A percentile compares a stretch with the other conserved stretches of the same genome.
Evolutionary conservation across 2,888 invertebrate species (phyloP).

Genomic region (Callyntrura sp.): DNA sequence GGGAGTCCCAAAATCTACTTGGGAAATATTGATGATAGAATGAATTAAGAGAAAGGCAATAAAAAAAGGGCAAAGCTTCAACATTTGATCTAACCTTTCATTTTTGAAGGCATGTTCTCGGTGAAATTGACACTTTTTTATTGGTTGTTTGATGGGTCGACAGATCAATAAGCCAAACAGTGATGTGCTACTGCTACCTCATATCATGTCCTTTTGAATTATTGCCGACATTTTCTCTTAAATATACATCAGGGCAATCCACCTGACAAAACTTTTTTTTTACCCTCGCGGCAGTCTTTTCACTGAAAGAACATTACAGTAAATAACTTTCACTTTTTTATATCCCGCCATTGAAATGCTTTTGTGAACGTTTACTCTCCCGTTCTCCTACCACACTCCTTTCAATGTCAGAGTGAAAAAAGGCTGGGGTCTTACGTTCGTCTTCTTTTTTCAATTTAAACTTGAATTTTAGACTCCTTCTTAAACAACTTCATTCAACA

Average conservation of each 20-base stretch:
- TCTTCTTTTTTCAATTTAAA: conserved; percentile 32
- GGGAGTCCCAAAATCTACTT: too few relatives aligned
- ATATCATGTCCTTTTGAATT: conserved; percentile 27
- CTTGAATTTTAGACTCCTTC: background rate
- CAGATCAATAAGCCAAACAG: conserved; percentile 25
- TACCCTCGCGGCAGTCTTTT: conserved; percentile 38
- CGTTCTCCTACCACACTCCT: too few relatives aligned
- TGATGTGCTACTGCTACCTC: background rate
- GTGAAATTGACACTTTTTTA: conserved; percentile 31
- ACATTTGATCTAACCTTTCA: background rate
- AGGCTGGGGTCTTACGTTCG: too few relatives aligned
- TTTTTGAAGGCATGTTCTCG: background rate
- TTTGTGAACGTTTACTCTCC: background rate
- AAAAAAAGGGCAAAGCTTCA: background rate
- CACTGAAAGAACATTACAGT: conserved; percentile 2
- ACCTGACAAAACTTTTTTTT: conserved; percentile 31
- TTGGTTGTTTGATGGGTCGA: background rate
- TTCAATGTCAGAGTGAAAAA: background rate
- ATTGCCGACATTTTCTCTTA: conserved; percentile 12
- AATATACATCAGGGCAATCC: conserved; percentile 22
- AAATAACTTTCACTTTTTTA: conserved; percentile 24
- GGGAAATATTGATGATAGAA: background rate
- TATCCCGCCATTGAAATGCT: background rate
- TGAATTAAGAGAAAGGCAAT: background rate
- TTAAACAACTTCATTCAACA: conserved; percentile 15